Conservation (phyloP, 2,797 vertebrate genomes). For the Sebastes iracundus region DNA sequence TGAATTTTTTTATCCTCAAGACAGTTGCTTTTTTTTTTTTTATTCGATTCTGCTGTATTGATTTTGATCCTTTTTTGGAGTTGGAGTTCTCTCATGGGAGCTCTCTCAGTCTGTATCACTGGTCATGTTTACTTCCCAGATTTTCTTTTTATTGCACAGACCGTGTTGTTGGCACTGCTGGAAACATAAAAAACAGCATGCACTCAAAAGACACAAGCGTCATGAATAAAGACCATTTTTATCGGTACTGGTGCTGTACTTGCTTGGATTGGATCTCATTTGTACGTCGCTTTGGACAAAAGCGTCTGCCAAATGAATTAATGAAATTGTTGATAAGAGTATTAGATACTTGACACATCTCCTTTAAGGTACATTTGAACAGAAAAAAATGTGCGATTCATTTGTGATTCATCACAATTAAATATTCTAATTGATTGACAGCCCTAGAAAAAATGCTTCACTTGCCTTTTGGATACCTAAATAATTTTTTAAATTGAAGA, state of each 20-base stretch:
- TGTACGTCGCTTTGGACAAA: neutral
- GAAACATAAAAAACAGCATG: conserved; percentile 1
- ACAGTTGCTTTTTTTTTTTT: neutral
- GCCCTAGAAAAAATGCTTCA: neutral
- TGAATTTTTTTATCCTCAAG: neutral
- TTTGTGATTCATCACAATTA: too few species aligned
- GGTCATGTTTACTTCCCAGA: neutral
- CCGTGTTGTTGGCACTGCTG: neutral
- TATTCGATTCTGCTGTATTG: neutral
- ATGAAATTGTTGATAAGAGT: neutral
- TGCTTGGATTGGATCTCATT: neutral
- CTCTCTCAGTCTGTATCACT: neutral
- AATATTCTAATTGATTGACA: too few species aligned
- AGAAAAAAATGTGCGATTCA: too few species aligned
- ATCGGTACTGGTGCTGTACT: too few species aligned
- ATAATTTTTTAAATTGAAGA: neutral
- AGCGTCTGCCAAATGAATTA: neutral
- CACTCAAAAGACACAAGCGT: neutral
- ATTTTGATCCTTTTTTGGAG: neutral
- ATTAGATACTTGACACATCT: too few species aligned
- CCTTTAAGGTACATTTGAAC: too few species aligned
- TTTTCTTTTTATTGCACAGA: neutral
- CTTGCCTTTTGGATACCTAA: neutral
- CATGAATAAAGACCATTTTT: neutral
- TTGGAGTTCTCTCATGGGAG: neutral